A percentile compares a stretch with the other conserved stretches of the same genome.
Conservation (phyloP, 2,888 invertebrate species). For the Ectobius pallidus region DNA sequence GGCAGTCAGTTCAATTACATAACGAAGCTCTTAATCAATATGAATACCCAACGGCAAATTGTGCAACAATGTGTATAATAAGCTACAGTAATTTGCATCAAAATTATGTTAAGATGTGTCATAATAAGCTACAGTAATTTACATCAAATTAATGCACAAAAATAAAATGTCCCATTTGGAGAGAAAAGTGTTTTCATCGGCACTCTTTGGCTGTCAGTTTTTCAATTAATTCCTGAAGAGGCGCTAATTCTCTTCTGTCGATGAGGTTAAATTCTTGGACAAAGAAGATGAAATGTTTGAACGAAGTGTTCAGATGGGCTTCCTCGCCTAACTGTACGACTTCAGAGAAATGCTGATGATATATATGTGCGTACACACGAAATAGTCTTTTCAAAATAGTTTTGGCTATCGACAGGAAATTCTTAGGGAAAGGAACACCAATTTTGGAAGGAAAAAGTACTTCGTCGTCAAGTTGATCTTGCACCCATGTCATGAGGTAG, state of each 20-base stretch:
- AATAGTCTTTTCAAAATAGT: constrained; percentile 97
- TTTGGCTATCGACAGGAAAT: constrained; percentile 95
- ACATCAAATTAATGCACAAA: neutral
- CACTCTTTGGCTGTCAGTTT: constrained; percentile 90
- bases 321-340: constrained; percentile 98
- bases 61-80: too few relatives aligned
- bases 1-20: neutral
- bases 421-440: constrained; percentile 97
- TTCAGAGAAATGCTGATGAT: constrained; percentile 98
- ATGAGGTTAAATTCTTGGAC: constrained; percentile 98
- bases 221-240: constrained; percentile 96
- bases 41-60: neutral
- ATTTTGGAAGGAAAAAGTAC: constrained; percentile 98
- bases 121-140: constrained; percentile 24
- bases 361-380: constrained; percentile 98
- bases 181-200: constrained; percentile 64
- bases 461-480: constrained; percentile 99
- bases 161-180: neutral
- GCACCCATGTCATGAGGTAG: constrained; percentile 99
- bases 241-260: constrained; percentile 94
- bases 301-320: constrained; percentile 98
- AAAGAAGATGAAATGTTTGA: constrained; percentile 99
- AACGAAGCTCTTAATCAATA: constrained; percentile 19
- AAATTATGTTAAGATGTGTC: neutral
- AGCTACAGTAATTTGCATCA: neutral